A percentile compares a stretch with the other conserved stretches of the same genome.
phyloP scores from a whole-genome alignment of 2,113 vertebrate genomes.

The Okapia johnstoni region DNA sequence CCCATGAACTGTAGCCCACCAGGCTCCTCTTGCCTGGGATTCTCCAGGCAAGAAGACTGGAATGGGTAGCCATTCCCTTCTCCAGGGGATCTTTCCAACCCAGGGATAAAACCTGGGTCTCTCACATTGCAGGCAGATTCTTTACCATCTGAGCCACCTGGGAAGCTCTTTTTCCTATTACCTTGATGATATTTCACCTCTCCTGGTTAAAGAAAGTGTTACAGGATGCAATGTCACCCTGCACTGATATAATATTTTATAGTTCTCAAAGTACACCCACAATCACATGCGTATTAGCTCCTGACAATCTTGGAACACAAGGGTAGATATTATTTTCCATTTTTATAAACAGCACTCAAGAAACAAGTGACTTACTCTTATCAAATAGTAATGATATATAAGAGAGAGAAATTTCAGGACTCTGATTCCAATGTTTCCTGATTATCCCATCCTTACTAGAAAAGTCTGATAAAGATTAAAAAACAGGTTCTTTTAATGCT shows the following conservation, averaged over 20 bases:
- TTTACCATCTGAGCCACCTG: not conserved
- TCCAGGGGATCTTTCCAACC: not conserved
- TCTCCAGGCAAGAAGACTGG: not conserved
- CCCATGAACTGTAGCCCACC: not conserved
- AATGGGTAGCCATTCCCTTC: not conserved
- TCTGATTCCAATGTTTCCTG: not conserved
- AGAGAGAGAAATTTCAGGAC: not conserved
- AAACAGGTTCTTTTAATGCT: not conserved
- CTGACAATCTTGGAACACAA: not conserved
- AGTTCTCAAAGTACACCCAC: not conserved
- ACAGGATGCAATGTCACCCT: not conserved
- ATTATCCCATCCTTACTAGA: not conserved
- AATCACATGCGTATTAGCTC: not conserved
- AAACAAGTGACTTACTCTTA: not conserved
- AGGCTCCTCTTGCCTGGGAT: not conserved
- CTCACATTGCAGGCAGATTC: not conserved
- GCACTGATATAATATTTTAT: not conserved
- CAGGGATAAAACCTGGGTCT: not conserved
- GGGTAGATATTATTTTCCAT: not conserved
- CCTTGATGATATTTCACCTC: not conserved
- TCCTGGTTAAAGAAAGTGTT: not conserved
- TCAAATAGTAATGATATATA: not conserved
- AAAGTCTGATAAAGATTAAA: not conserved
- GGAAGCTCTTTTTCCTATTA: not conserved
- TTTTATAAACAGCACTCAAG: not conserved